phyloP scores from a whole-genome alignment of 2,113 vertebrate species.

The Clarias gariepinus region DNA sequence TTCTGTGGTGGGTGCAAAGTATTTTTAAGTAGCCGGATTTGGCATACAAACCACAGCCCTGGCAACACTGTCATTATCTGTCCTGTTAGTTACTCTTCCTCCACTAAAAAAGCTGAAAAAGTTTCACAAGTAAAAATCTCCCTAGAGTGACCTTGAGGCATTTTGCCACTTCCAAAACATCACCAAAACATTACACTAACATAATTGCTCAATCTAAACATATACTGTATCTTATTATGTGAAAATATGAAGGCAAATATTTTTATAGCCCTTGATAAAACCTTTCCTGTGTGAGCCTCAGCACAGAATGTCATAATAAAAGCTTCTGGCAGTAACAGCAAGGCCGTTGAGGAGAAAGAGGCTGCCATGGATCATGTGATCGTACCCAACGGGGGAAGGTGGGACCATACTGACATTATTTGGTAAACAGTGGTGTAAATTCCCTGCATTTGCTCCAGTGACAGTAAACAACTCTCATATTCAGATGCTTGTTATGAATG shows the following conservation, averaged over 20 bases:
- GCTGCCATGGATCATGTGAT: constrained; percentile 38
- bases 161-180: background rate
- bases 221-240: constrained; percentile 4
- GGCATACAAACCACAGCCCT: background rate
- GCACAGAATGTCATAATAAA: constrained; percentile 33
- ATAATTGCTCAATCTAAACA: constrained; percentile 5
- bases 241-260: background rate
- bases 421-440: constrained; percentile 51
- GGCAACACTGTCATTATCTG: background rate
- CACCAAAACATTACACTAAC: background rate
- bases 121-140: background rate
- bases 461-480: constrained; percentile 50
- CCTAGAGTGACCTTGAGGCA: background rate
- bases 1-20: background rate
- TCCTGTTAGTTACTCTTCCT: background rate
- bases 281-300: background rate
- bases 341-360: constrained; percentile 26
- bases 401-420: constrained; percentile 49
- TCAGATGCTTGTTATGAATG: constrained; percentile 52
- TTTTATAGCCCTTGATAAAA: constrained; percentile 14
- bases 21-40: background rate
- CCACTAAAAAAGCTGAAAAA: background rate
- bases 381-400: constrained; percentile 20
- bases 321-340: constrained; percentile 30
- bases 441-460: constrained; percentile 46